A percentile compares a stretch with the other conserved stretches of the same genome.
These are phyloP conservation scores for Callitettix versicolor DNA, from an alignment of 1,140 invertebrate genomes.

Conservation along the genomic window DNA sequence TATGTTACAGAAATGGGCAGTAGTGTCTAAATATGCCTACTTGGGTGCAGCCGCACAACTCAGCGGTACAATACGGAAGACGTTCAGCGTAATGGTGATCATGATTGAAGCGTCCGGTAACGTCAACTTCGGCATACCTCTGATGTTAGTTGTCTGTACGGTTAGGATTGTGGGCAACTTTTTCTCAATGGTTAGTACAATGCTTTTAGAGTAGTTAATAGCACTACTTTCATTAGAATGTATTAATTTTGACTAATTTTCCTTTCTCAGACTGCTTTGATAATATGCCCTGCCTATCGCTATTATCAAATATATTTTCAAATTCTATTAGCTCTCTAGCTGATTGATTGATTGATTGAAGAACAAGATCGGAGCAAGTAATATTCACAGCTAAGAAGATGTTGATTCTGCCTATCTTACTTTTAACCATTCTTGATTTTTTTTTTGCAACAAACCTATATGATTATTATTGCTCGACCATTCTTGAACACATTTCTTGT, in stretches of 20 bases:
- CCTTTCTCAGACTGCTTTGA: neutral
- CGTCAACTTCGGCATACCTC: constrained; percentile 76
- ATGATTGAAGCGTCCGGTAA: constrained; percentile 93
- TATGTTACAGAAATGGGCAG: constrained; percentile 33
- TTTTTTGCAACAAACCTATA: no score
- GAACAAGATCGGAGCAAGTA: no score
- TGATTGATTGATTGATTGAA: no score
- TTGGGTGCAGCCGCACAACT: constrained; percentile 91
- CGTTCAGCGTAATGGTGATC: constrained; percentile 87
- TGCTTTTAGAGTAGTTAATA: neutral
- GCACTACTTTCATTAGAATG: neutral
- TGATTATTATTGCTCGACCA: no score
- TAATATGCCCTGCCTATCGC: no score
- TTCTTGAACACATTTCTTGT: no score
- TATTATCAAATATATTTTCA: no score
- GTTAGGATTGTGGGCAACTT: constrained; percentile 96
- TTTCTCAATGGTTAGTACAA: constrained; percentile 72
- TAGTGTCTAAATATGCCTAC: constrained; percentile 91
- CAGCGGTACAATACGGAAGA: constrained; percentile 96
- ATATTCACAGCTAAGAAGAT: no score
- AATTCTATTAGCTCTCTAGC: no score
- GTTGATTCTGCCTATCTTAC: no score
- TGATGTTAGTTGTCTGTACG: constrained; percentile 83
- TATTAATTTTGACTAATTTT: neutral
- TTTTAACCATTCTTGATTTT: no score